These are phyloP conservation scores for Nephrotoma guestfalica DNA, from an alignment of 2,888 invertebrate species.

Conservation along the genomic window DNA sequence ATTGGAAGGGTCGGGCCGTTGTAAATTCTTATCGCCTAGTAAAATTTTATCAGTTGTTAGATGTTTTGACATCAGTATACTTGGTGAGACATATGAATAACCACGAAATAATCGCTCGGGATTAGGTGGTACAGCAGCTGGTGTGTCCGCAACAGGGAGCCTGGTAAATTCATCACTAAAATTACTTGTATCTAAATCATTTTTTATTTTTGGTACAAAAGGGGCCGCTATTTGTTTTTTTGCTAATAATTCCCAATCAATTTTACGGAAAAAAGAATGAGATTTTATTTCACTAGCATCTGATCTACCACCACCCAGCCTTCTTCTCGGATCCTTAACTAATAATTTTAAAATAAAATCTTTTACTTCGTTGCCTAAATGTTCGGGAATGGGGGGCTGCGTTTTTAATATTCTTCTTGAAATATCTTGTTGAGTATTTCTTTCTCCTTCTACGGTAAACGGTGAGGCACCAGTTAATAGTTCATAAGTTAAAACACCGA, in stretches of 20 bases:
- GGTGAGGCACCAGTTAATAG: conserved; percentile 93
- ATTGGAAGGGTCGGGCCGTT: conserved; percentile 1
- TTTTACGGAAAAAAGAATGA: conserved; percentile 68
- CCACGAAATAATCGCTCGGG: conserved; percentile 78
- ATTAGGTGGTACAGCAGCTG: conserved; percentile 73
- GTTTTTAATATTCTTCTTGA: conserved; percentile 79
- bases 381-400: conserved; percentile 77
- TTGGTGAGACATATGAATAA: conserved; percentile 92
- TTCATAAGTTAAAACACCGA: conserved; percentile 92
- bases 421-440: conserved; percentile 89
- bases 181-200: conserved; percentile 88
- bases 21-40: not conserved
- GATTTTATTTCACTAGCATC: conserved; percentile 83
- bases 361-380: conserved; percentile 49
- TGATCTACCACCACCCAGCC: conserved; percentile 71
- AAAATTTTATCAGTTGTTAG: conserved; percentile 56
- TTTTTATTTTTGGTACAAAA: conserved; percentile 72
- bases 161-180: conserved; percentile 94
- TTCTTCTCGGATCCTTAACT: conserved; percentile 75
- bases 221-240: conserved; percentile 69
- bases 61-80: conserved; percentile 70
- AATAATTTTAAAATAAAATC: conserved; percentile 70
- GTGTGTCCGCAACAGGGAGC: conserved; percentile 82
- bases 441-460: conserved; percentile 90
- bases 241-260: conserved; percentile 75